Evolutionary conservation across 1,140 invertebrate genomes (phyloP).

Genomic region (Drosophila sulfurigaster): DNA sequence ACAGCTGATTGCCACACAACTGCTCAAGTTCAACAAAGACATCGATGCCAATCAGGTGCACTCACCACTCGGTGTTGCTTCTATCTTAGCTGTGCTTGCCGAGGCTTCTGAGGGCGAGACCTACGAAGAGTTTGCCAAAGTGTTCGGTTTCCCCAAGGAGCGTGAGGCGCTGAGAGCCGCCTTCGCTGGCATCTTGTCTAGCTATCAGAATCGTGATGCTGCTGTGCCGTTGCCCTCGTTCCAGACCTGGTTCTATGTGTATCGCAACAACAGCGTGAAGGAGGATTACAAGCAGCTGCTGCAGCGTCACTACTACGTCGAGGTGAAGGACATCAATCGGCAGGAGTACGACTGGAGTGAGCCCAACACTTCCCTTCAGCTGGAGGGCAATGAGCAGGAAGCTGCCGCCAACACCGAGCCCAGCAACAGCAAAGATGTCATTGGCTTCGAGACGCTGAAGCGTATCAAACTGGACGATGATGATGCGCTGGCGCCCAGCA

Average conservation of each 20-base stretch:
- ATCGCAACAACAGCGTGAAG: slow-evolving; percentile 87
- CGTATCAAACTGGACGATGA: slow-evolving; percentile 74
- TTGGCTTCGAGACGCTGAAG: slow-evolving; percentile 80
- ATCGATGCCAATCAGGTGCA: slow-evolving; percentile 88
- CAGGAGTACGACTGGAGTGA: slow-evolving; percentile 83
- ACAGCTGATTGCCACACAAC: slow-evolving; percentile 76
- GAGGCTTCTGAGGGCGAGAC: slow-evolving; percentile 87
- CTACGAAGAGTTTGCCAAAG: slow-evolving; percentile 86
- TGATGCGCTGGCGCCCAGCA: slow-evolving; percentile 30
- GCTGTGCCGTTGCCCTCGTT: slow-evolving; percentile 86
- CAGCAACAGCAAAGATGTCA: slow-evolving; percentile 82
- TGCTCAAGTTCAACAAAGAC: slow-evolving; percentile 84
- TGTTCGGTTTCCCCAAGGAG: slow-evolving; percentile 87
- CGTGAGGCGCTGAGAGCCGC: slow-evolving; percentile 62
- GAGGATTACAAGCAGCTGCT: slow-evolving; percentile 87
- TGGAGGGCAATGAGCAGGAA: slow-evolving; percentile 36
- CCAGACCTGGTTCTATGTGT: slow-evolving; percentile 88
- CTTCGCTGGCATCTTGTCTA: slow-evolving; percentile 85
- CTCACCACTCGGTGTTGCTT: slow-evolving; percentile 87
- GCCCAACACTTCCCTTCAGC: slow-evolving; percentile 65
- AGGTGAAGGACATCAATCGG: slow-evolving; percentile 87
- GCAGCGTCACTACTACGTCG: slow-evolving; percentile 87
- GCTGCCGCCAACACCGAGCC: slow-evolving; percentile 40
- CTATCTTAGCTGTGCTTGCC: slow-evolving; percentile 87
- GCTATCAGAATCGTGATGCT: slow-evolving; percentile 86